Evolutionary conservation across 2,797 vertebrate species (phyloP).

Genomic region (Hyperoplus lanceolatus): DNA sequence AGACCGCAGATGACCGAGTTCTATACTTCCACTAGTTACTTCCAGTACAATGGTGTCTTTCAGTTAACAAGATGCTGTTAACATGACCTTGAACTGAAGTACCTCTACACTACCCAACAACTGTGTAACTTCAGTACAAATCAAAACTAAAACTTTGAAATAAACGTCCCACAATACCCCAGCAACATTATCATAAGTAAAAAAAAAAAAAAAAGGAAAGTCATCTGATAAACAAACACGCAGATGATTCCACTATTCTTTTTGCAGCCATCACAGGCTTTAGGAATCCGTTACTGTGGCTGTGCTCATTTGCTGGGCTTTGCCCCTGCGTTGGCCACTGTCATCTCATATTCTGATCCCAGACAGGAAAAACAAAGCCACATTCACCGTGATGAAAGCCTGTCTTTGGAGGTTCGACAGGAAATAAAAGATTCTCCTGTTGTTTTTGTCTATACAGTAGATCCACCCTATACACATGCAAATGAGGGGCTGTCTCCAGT

Average conservation of each 20-base stretch:
- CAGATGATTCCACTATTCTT: conserved; percentile 65
- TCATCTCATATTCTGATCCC: conserved; percentile 80
- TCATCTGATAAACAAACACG: conserved; percentile 70
- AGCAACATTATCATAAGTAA: conserved; percentile 62
- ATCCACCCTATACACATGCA: conserved; percentile 84
- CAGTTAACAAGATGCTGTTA: conserved; percentile 19
- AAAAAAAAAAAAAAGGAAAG: conserved; percentile 56
- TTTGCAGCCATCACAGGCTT: conserved; percentile 57
- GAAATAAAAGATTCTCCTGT: conserved; percentile 74
- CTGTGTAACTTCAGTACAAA: conserved; percentile 48
- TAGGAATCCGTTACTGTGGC: conserved; percentile 70
- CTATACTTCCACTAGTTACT: conserved; percentile 23
- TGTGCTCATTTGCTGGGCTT: conserved; percentile 55
- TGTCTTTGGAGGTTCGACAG: conserved; percentile 75
- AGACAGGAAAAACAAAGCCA: conserved; percentile 80
- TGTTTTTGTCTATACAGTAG: conserved; percentile 77
- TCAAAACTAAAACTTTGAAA: conserved; percentile 47
- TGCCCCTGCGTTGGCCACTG: conserved; percentile 65
- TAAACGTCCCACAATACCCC: conserved; percentile 44
- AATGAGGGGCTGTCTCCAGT: conserved; percentile 76
- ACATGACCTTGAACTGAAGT: conserved; percentile 34
- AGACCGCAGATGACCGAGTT: conserved; percentile 19
- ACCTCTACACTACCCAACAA: conserved; percentile 29
- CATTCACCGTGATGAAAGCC: conserved; percentile 76
- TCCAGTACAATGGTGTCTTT: conserved; percentile 8